Evolutionary conservation across 2,888 invertebrate genomes (phyloP), one percentile per base, ranked within the genome.

Genomic region (Strigamia maritima): DNA sequence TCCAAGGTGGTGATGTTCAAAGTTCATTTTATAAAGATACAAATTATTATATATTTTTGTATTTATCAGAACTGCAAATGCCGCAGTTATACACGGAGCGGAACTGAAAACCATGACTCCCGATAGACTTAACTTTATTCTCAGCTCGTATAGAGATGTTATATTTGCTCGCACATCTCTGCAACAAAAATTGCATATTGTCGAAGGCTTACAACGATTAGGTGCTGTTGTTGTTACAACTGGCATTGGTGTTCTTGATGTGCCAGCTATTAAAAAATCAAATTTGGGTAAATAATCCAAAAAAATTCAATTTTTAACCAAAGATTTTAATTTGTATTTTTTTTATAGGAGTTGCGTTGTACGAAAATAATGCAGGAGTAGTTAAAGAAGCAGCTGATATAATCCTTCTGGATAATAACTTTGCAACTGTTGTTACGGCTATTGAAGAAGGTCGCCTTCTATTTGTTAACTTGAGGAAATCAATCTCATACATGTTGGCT

Each of bases 121-220:
- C 28, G 85, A 87, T 19, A 86, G 90, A 79, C 49, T 80, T 14
- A 49, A 80, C 76, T 78, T 70, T 49, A 31, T 80, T 10, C 74
- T 80, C 14, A 24, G 80, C n/a, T 75, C 54, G 10, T 74, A 80
- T 76, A 75, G 38, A 12, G 80, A 80, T 24, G 38, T 80, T 22
- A 78, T 80, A 24, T 80, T 80, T 70, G 80, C 80, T 0, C 87
- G 91, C 75, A 91, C 91, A 0, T 90, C 90, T n/a, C 91, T 91
- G 0, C 90, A 91, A 14, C 91, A 91, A 83, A 91, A 91, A 83
- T 85, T 91, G 31, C 87, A 89, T 78, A 91, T 91, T 81, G 91
- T 91, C n/a, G 82, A 86, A 84, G 86, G 86, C 1, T 82, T 86
- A 82, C 89, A 89, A 83, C 85, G 88, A 81, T 86, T 87, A 80